phyloP scores from a whole-genome alignment of 92 coral and sea anemone species.

The Epizoanthus fatuus region DNA sequence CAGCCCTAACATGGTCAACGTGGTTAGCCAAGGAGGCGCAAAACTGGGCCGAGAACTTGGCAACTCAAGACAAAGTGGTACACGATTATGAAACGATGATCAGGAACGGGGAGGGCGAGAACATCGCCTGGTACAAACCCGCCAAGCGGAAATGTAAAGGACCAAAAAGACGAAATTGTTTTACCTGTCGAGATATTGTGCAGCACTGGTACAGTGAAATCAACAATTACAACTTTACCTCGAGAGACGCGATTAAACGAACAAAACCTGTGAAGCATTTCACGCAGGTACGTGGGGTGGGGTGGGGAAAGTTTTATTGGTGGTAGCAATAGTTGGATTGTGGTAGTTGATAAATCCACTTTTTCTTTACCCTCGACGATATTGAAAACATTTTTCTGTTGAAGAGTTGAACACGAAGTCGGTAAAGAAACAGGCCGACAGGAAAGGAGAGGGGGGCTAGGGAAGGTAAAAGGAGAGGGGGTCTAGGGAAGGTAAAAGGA shows the following conservation, averaged over 20 bases:
- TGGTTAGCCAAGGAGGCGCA: slow-evolving; percentile 64
- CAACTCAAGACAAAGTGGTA: slow-evolving; percentile 47
- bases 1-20: slow-evolving; percentile 62
- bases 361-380: no score
- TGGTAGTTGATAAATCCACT: no score
- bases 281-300: slow-evolving; percentile 39
- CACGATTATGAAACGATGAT: slow-evolving; percentile 66
- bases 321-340: no score
- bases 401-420: no score
- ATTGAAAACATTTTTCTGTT: no score
- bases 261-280: slow-evolving; percentile 52
- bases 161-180: slow-evolving; percentile 28
- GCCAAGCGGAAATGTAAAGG: slow-evolving; percentile 45
- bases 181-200: slow-evolving; percentile 56
- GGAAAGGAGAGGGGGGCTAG: no score
- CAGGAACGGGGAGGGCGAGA: slow-evolving; percentile 65
- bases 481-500: no score
- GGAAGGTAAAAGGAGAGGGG: no score
- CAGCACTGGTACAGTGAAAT: slow-evolving; percentile 54
- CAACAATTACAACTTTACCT: slow-evolving; percentile 57
- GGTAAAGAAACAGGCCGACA: no score
- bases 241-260: slow-evolving; percentile 33
- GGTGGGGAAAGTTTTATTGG: background rate
- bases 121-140: slow-evolving; percentile 57
- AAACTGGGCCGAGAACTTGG: slow-evolving; percentile 65